Evolutionary conservation across 2,888 invertebrate genomes (phyloP).

Genomic region (Pheosia gnoma): DNA sequence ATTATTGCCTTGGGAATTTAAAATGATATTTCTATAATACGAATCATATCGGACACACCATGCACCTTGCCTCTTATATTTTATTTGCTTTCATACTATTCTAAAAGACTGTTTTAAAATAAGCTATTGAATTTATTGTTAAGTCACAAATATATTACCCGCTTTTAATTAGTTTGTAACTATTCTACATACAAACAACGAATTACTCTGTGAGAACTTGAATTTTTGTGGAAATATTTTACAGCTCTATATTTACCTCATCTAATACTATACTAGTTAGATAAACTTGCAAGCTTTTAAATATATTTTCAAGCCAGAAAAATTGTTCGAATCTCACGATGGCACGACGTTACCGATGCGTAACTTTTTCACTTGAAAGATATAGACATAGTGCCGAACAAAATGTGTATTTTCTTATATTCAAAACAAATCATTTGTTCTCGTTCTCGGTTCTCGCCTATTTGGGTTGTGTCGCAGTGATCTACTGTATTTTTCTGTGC

Average conservation of each 20-base stretch:
- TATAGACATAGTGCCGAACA: slow-evolving; percentile 37
- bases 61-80: slow-evolving; percentile 53
- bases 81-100: slow-evolving; percentile 65
- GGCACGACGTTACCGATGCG: neutral
- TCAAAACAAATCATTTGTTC: slow-evolving; percentile 33
- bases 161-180: slow-evolving; percentile 68
- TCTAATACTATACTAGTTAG: slow-evolving; percentile 26
- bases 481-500: slow-evolving; percentile 70
- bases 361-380: neutral
- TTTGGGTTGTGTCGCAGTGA: slow-evolving; percentile 67
- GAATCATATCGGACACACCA: slow-evolving; percentile 27
- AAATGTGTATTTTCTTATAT: slow-evolving; percentile 37
- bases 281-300: slow-evolving; percentile 29
- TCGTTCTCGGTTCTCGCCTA: slow-evolving; percentile 47
- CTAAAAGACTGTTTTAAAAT: slow-evolving; percentile 82
- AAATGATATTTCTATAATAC: slow-evolving; percentile 9
- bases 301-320: slow-evolving; percentile 19
- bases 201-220: slow-evolving; percentile 71
- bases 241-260: slow-evolving; percentile 42
- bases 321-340: slow-evolving; percentile 48
- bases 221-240: slow-evolving; percentile 41
- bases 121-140: slow-evolving; percentile 79
- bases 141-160: slow-evolving; percentile 80
- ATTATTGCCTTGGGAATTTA: neutral
- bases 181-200: slow-evolving; percentile 71